Base-by-base conservation (phyloP, 2,113 vertebrate genomes). In the Stomatorhinus ivindoensis region DNA sequence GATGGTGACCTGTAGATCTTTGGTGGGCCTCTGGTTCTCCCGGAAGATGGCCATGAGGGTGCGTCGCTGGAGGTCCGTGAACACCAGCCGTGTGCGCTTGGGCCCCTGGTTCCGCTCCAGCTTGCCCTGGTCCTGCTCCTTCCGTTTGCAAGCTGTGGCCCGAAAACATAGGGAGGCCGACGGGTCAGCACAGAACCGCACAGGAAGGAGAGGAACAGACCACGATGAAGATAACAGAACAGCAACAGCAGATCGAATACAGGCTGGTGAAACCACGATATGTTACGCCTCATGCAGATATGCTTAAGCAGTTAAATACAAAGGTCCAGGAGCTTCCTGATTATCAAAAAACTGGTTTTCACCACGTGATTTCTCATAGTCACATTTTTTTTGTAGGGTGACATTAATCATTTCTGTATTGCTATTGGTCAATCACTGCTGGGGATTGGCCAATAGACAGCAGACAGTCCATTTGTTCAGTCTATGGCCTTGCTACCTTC, bases 1-100 rank as follows among this genome's bases (percentile, higher is more conserved):
- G 89, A 97, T 97, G 93, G 96, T 97, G 92, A 97, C 92, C 94
- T 97, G 97, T 90, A 97, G 95, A 91, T 97, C 96, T 87, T 97
- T 97, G 94, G 96, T 94, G 1, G 95, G 95, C 51, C 94, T 94
- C 88, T 96, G 97, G 95, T 97, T 94, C 92, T 95, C 95, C 88
- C 95, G 93, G 92, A 97, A 97, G 95, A 97, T 96, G 92, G 97
- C 96, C 93, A 96, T 48, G 21, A 97, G 95, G 0, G 96, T 97
- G 92, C 96, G 95, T 35, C 94, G 93, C 94, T 96, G 95, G 91
- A 97, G 95, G 92, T 97, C 97, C 0, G 96, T 97, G 95, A 97
- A 97, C 89, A 97, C 96, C 94, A 97, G 94, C 85, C 97, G 91
- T 89, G 96, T 96, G 50, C 96, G 95, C 91, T 97, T 97, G 5